phyloP scores from a whole-genome alignment of 2,797 vertebrate genomes.

The Oophaga sylvatica region DNA sequence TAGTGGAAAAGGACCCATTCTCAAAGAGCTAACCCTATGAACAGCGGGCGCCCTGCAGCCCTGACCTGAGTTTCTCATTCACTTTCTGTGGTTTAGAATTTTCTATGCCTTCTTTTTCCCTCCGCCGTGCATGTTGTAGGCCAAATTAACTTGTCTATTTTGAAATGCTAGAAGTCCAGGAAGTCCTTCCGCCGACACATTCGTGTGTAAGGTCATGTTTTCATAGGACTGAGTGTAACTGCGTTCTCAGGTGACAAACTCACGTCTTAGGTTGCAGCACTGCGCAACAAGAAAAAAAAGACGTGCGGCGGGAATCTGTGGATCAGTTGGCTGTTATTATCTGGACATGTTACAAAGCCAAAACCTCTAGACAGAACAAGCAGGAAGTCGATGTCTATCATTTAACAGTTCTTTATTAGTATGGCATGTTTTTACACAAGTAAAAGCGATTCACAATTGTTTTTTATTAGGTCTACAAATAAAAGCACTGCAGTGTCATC shows the following conservation, averaged over 20 bases:
- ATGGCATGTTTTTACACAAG: too few species aligned
- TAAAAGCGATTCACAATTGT: too few species aligned
- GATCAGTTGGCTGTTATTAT: neutral
- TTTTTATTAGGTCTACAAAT: too few species aligned
- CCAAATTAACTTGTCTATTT: neutral
- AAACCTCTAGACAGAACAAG: too few species aligned
- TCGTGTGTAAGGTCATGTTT: conserved; percentile 45
- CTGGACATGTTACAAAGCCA: neutral
- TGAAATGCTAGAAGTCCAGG: conserved; percentile 19
- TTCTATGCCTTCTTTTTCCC: neutral
- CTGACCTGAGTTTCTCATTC: neutral
- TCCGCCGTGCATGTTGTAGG: neutral
- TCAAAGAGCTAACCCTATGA: neutral
- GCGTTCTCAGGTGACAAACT: conserved; percentile 6
- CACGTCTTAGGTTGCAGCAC: neutral
- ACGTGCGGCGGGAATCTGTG: neutral
- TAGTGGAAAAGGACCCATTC: neutral
- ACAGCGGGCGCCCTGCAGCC: neutral
- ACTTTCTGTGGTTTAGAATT: neutral
- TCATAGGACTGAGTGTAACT: neutral
- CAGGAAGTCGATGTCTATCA: too few species aligned
- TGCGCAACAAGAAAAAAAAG: neutral
- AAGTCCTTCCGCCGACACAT: conserved; percentile 28
- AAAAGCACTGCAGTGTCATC: too few species aligned
- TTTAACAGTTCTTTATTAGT: too few species aligned